Evolutionary conservation across 2,888 invertebrate species (phyloP), one percentile per base, ranked within the genome.

Genomic region (Drepanosiphum platanoidis): DNA sequence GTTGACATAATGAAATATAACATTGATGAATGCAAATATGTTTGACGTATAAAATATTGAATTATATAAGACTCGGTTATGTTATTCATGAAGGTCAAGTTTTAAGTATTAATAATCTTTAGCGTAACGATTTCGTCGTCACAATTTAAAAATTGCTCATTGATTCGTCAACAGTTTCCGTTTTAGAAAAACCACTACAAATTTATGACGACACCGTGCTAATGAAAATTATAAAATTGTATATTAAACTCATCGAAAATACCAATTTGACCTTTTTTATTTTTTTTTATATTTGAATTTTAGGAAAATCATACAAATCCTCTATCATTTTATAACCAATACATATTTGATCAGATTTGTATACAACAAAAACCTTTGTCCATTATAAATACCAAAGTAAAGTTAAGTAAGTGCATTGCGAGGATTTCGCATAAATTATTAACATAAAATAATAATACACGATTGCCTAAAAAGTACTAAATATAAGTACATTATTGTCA

Each of bases 81-180:
- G 27, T 22, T 11, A 79, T 66, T 79, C 22, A 34, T 46, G 66
- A 46, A 66, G 22, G 32, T 46, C 32, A 34, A 32, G 3, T 64
- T 39, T 61, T 78, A 64, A 32, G 18, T 78, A 64, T 58, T 34
- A 75, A 58, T 58, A 75, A 75, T 75, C 27, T 58, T 75, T 8
- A 22, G 30, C 30, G 1, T 77, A 39, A 39, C 11, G 1, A 27
- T 15, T n/a, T 71, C 27, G 71, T 64, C 42, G 30, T 7, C 22
- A 64, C 42, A 42, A 39, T 52, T 58, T 61, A 58, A 46, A 64
- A 78, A 68, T 79, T 79, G 46, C 34, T 68, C 46, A 79, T 79
- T 52, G 52, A 79, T 68, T 79, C 68, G 32, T 68, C 68, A 79
- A 79, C 46, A 18, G 46, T 80, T 80, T 80, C 52, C 34, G 79